These are phyloP conservation scores for Camponotus vicinus DNA, from an alignment of 1,140 invertebrate genomes.

Conservation along the genomic window DNA sequence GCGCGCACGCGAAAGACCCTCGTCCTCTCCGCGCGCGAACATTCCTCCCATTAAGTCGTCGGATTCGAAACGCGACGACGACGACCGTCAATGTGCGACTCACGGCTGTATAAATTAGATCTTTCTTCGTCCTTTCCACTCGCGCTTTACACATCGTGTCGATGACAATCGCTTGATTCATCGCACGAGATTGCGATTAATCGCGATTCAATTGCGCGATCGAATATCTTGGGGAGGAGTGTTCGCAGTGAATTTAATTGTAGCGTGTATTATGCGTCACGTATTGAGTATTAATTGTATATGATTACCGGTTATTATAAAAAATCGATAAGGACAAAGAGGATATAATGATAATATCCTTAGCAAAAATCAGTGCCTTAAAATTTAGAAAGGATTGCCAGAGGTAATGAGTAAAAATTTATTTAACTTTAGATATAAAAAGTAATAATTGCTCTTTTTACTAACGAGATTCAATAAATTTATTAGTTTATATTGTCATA, in stretches of 20 bases:
- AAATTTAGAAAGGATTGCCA: not conserved
- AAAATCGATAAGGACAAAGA: not conserved
- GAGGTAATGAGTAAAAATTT: not conserved
- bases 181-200: constrained; percentile 36
- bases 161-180: constrained; percentile 28
- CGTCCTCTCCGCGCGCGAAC: constrained; percentile 24
- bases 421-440: constrained; percentile 3
- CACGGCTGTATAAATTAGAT: constrained; percentile 44
- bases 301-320: not conserved
- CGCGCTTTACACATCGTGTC: not conserved
- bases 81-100: constrained; percentile 12
- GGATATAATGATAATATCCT: not conserved
- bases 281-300: not conserved
- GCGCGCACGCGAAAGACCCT: constrained; percentile 29
- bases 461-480: not conserved
- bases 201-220: constrained; percentile 49
- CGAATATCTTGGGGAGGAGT: constrained; percentile 5
- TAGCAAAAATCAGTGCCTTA: not conserved
- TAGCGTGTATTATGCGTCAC: not conserved
- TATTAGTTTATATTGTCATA: not conserved
- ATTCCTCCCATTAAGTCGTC: constrained; percentile 50
- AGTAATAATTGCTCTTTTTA: not conserved
- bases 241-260: constrained; percentile 3
- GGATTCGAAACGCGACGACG: constrained; percentile 30
- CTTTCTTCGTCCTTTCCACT: constrained; percentile 48